phyloP scores from a whole-genome alignment of 2,888 invertebrate genomes.

The Candidula unifasciata region DNA sequence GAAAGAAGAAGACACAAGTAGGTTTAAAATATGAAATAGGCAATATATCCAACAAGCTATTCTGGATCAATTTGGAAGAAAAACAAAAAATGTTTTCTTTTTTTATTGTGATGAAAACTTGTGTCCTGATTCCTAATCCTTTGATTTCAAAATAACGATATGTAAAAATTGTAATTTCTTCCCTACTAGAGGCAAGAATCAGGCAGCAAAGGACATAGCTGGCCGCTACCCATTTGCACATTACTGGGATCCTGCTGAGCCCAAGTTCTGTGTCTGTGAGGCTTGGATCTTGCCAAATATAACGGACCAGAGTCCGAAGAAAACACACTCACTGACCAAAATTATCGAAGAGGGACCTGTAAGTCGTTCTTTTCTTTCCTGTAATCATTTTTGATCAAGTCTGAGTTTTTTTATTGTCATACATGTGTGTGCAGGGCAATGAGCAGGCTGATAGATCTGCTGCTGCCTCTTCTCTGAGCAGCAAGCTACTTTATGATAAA shows the following conservation, averaged over 20 bases:
- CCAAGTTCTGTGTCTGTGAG: conserved; percentile 90
- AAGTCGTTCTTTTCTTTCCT: conserved; percentile 53
- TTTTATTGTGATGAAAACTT: neutral
- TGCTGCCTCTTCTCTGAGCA: no score
- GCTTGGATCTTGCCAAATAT: conserved; percentile 81
- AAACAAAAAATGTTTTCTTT: neutral
- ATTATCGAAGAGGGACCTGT: conserved; percentile 70
- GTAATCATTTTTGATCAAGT: neutral
- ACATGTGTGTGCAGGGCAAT: no score
- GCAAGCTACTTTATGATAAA: no score
- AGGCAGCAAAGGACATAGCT: conserved; percentile 79
- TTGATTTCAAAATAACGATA: neutral
- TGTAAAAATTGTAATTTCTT: neutral
- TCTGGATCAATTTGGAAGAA: neutral
- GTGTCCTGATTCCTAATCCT: neutral
- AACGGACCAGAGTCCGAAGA: conserved; percentile 60
- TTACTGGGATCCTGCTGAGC: conserved; percentile 92
- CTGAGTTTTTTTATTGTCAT: no score
- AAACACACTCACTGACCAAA: conserved; percentile 66
- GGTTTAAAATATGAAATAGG: no score
- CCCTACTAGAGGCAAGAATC: conserved; percentile 73
- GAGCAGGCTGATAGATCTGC: no score
- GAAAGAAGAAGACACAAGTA: no score
- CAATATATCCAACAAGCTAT: neutral
- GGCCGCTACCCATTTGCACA: conserved; percentile 82